phyloP scores from a whole-genome alignment of 2,113 vertebrate genomes.

The Typhlomys cinereus region DNA sequence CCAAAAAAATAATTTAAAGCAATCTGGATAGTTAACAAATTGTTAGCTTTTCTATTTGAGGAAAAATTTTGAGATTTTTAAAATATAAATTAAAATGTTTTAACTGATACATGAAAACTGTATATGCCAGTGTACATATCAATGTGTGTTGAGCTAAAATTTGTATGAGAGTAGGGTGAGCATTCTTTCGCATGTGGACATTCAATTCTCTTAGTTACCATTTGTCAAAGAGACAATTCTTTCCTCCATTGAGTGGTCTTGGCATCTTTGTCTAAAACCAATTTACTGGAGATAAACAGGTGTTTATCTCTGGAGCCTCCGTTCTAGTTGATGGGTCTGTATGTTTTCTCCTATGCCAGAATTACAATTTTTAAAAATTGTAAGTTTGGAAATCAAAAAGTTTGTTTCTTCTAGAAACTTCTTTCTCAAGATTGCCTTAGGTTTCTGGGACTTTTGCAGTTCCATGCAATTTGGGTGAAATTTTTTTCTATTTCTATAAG shows the following conservation, averaged over 20 bases:
- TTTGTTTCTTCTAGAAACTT: background rate
- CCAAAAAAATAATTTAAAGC: background rate
- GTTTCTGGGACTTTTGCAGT: background rate
- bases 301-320: background rate
- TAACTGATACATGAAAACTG: background rate
- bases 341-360: background rate
- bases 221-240: background rate
- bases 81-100: background rate
- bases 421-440: background rate
- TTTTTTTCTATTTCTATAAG: background rate
- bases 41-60: background rate
- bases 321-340: background rate
- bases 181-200: background rate
- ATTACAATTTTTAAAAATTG: background rate
- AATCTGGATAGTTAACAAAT: background rate
- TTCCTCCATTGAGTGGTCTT: background rate
- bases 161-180: background rate
- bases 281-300: rapidly evolving
- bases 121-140: background rate
- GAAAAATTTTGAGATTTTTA: background rate
- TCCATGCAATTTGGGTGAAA: background rate
- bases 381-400: background rate
- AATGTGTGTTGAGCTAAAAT: background rate
- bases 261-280: background rate
- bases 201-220: background rate